phyloP scores from a whole-genome alignment of 2,888 invertebrate genomes.

The Macaria liturata region DNA sequence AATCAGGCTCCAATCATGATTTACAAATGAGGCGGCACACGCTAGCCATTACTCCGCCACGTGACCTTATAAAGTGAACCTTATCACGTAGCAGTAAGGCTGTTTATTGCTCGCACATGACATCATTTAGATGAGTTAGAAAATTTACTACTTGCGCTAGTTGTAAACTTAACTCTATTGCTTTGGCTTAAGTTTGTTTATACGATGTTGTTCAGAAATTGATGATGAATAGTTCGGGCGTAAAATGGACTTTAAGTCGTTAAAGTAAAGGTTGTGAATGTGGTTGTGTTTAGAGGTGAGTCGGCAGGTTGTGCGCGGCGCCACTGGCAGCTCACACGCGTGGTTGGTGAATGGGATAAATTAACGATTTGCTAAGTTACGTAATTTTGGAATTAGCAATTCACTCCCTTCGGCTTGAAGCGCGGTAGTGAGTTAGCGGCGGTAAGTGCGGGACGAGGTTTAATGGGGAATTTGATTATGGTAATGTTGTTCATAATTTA shows the following conservation, averaged over 20 bases:
- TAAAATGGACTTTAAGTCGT: not conserved
- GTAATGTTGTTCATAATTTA: no score
- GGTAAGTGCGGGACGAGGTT: not conserved
- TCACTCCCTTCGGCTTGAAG: constrained; percentile 11
- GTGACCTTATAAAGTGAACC: constrained; percentile 13
- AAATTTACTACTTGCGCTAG: not conserved
- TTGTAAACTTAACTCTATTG: constrained; percentile 11
- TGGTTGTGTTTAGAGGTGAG: constrained; percentile 13
- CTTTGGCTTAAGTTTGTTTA: constrained; percentile 11
- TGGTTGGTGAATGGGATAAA: constrained; percentile 20
- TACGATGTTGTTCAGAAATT: not conserved
- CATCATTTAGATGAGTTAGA: not conserved
- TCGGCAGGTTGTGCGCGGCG: constrained; percentile 20
- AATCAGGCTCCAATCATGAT: constrained; percentile 14
- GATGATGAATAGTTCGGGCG: no score
- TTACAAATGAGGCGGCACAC: constrained; percentile 21
- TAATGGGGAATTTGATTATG: not conserved
- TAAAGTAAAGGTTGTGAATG: not conserved
- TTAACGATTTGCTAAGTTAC: constrained; percentile 25
- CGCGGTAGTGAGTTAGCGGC: constrained; percentile 2
- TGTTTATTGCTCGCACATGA: constrained; percentile 7
- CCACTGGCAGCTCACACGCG: constrained; percentile 12
- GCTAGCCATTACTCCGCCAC: constrained; percentile 16
- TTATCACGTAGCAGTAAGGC: constrained; percentile 9
- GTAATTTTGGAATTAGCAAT: constrained; percentile 23